Percentiles rank a stretch among this genome's conserved stretches.
Evolutionary conservation across 2,797 vertebrate species (phyloP).

Genomic region (Clarias fuscus): DNA sequence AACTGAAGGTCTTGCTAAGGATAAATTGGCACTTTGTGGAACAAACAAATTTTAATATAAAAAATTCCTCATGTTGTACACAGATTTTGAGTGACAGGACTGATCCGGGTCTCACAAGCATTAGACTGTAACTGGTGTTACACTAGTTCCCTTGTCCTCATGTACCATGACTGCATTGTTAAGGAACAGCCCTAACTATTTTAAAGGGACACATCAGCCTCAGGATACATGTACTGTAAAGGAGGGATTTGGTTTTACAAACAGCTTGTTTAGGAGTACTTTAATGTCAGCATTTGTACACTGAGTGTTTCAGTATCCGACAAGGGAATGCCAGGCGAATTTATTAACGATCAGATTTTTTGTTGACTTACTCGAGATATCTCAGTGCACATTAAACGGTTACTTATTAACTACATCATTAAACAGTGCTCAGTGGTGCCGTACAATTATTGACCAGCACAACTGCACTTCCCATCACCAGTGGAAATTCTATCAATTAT

Average conservation of each 20-base stretch:
- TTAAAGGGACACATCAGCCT: neutral
- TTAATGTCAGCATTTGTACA: neutral
- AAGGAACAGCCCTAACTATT: neutral
- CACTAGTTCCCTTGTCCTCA: neutral
- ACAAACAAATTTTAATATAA: neutral
- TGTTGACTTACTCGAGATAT: constrained; percentile 28
- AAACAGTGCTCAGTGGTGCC: constrained; percentile 59
- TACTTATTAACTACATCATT: constrained; percentile 67
- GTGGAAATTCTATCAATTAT: neutral
- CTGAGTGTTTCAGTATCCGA: neutral
- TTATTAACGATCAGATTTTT: constrained; percentile 36
- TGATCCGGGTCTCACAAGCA: neutral
- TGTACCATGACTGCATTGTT: neutral
- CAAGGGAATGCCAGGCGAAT: neutral
- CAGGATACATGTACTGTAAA: neutral
- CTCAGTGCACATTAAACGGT: constrained; percentile 41
- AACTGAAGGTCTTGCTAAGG: neutral
- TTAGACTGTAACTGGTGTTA: neutral
- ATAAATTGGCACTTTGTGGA: neutral
- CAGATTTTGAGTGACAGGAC: neutral
- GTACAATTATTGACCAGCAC: constrained; percentile 58
- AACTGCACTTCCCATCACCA: neutral
- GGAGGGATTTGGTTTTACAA: neutral
- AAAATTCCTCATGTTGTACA: too few relatives aligned
- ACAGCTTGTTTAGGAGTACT: neutral